Conservation (phyloP, 2,797 vertebrate genomes). For the Bovichtus diacanthus region DNA sequence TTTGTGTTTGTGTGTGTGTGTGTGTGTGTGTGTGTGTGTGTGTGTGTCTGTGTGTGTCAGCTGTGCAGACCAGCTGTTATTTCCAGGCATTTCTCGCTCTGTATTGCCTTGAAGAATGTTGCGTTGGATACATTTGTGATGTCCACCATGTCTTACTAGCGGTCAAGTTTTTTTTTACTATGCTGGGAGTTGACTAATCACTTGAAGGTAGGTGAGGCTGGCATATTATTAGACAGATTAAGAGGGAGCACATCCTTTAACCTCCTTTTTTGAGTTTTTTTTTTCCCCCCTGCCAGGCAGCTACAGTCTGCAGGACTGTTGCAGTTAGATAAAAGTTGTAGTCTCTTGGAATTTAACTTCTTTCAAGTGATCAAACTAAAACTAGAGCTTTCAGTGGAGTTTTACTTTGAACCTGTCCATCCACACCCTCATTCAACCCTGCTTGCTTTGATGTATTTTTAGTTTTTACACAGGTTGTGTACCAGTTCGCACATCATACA, state of each 20-base stretch:
- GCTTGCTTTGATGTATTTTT: neutral
- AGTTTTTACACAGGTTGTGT: neutral
- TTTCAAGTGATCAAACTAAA: constrained; percentile 14
- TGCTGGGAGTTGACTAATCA: neutral
- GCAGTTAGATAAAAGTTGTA: neutral
- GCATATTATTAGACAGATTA: neutral
- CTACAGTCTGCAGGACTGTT: neutral
- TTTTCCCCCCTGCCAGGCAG: neutral
- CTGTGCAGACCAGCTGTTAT: constrained; percentile 40
- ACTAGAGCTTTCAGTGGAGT: neutral
- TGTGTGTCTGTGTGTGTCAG: no score
- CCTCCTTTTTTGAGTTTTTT: neutral
- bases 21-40: no score
- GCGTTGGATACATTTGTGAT: neutral
- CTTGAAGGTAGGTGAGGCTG: neutral
- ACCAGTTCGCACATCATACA: neutral
- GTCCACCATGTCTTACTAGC: neutral
- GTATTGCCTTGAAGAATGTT: neutral
- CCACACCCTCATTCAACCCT: neutral
- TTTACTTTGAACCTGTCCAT: neutral
- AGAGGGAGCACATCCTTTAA: neutral
- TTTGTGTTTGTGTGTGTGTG: no score
- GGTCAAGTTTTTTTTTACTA: neutral
- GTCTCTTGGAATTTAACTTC: neutral
- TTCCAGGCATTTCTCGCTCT: neutral